Evolutionary conservation across 2,888 invertebrate species (phyloP), one percentile per base, ranked within the genome.

Genomic region (Mesoligia furuncula): DNA sequence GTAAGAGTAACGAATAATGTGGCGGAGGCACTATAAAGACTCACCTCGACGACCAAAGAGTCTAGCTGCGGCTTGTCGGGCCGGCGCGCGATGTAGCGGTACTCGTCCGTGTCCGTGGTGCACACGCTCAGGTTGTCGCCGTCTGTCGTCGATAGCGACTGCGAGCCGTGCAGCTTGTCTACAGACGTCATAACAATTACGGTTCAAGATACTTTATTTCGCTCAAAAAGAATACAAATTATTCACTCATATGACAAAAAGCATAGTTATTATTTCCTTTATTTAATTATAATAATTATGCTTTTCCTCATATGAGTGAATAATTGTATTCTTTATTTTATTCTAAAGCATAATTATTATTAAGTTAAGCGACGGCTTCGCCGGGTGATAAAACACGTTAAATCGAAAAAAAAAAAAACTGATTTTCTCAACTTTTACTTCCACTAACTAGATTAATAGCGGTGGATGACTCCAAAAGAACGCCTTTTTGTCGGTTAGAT

Each of bases 161-260:
- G 95, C 0, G 96, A 95, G 0, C 95, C 95, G 92, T 96, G 93
- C 61, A 96, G 89, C 77, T 94, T 95, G 81, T 94, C 95, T 95
- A 90, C 0, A 84, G 59, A 24, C 42, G 27, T 13, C 24, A 71
- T 1, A 20, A 67, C 20, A 57, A 20, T 66, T 4, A 27, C 20
- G 6, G 54, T 54, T 24, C 11, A 24, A 54, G 24, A 54, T 54
- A 54, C 54, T 24, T 54, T 3, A 54, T 51, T 51, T 51, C 17
- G 48, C 1, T 24, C 54, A 9, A 54, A 24, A 15, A 45, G 6
- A 45, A 45, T 15, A 15, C 15, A 15, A 15, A 45, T 15, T 45
- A 45, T 45, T 48, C 48, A 17, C 48, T 48, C 1, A 17, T 48
- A 48, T 48, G 6, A 54, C 11, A 5, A n/a, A n/a, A 57, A 57